These are phyloP conservation scores for Folsomia candida DNA, from an alignment of 2,888 invertebrate species.

Conservation along the genomic window DNA sequence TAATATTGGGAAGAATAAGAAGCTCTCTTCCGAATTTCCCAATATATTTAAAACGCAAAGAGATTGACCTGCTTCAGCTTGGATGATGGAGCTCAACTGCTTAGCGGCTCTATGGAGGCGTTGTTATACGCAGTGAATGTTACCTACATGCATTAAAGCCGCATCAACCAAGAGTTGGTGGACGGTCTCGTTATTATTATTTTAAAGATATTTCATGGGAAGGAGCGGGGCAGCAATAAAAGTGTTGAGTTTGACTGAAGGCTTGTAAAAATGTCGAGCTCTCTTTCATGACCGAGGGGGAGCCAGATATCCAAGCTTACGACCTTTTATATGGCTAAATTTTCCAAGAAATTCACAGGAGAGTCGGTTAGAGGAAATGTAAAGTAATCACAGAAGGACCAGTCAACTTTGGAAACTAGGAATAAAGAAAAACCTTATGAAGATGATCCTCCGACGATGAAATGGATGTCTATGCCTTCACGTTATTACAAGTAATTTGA, in stretches of 20 bases:
- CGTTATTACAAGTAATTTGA: not conserved
- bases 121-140: not conserved
- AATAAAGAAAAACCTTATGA: slow-evolving; percentile 10
- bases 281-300: slow-evolving; percentile 42
- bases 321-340: slow-evolving; percentile 50
- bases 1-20: not conserved
- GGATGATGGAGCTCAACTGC: no score
- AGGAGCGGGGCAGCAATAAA: slow-evolving; percentile 50
- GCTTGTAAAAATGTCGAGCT: slow-evolving; percentile 51
- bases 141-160: not conserved
- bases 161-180: not conserved
- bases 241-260: slow-evolving; percentile 50
- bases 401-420: slow-evolving; percentile 18
- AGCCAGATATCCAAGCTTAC: slow-evolving; percentile 38
- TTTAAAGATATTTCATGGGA: slow-evolving; percentile 48
- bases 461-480: not conserved
- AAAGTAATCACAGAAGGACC: slow-evolving; percentile 22
- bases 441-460: not conserved
- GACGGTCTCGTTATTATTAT: slow-evolving; percentile 40
- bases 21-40: not conserved
- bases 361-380: slow-evolving; percentile 42
- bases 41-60: not conserved
- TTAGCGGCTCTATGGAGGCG: no score
- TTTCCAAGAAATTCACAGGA: slow-evolving; percentile 51
- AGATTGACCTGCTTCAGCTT: slow-evolving; percentile 10